A percentile compares a stretch with the other conserved stretches of the same genome.
Evolutionary conservation across 2,888 invertebrate species (phyloP).

Genomic region (Bedellia somnulentella): DNA sequence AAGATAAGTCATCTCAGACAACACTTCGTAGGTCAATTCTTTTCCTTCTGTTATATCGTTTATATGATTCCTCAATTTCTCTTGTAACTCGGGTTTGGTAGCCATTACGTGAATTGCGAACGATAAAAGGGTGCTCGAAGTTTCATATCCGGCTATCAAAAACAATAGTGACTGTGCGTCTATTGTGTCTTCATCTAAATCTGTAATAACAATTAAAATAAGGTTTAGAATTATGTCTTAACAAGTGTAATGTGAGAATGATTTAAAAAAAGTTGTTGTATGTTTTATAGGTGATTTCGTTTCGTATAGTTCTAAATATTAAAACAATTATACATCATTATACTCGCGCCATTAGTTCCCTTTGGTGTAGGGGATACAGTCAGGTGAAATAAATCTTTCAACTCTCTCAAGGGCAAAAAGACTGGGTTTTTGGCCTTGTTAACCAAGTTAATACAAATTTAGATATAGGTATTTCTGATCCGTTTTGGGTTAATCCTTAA

Average conservation of each 20-base stretch:
- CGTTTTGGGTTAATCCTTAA: too few relatives aligned
- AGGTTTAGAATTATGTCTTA: too few relatives aligned
- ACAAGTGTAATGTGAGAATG: background rate
- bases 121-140: slow-evolving; percentile 59
- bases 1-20: slow-evolving; percentile 30
- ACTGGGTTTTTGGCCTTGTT: too few relatives aligned
- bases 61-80: slow-evolving; percentile 40
- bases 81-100: slow-evolving; percentile 41
- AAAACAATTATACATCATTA: too few relatives aligned
- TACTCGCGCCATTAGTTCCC: too few relatives aligned
- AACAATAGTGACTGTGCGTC: slow-evolving; percentile 62
- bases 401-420: too few relatives aligned
- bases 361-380: too few relatives aligned
- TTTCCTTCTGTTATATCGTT: slow-evolving; percentile 30
- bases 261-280: background rate
- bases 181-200: slow-evolving; percentile 52
- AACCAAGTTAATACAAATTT: too few relatives aligned
- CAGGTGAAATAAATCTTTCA: too few relatives aligned
- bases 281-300: slow-evolving; percentile 1
- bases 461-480: too few relatives aligned
- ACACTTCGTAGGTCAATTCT: slow-evolving; percentile 33
- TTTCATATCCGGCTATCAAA: slow-evolving; percentile 64
- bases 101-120: slow-evolving; percentile 58
- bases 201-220: slow-evolving; percentile 19
- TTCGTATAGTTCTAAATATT: too few relatives aligned